Conservation (phyloP, 1,140 invertebrate species). For the Dysdera silvatica region DNA sequence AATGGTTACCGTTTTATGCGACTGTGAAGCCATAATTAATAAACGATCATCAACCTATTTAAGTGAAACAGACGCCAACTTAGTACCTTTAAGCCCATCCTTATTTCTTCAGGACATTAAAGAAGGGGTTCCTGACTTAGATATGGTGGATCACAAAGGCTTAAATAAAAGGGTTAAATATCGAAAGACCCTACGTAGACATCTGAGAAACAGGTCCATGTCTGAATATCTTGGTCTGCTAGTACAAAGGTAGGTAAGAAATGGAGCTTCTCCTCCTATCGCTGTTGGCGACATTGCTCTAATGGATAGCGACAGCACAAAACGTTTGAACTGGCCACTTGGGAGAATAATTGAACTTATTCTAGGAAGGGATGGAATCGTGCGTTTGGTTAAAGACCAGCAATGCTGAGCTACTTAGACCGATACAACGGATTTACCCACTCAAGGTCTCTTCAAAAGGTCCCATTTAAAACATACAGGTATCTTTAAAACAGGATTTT, state of each 20-base stretch:
- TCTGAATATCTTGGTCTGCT: background rate
- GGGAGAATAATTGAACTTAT: background rate
- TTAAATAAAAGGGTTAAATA: background rate
- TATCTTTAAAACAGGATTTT: too few species aligned
- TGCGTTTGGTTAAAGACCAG: background rate
- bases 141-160: background rate
- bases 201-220: background rate
- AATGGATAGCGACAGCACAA: background rate
- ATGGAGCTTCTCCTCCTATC: background rate
- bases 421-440: background rate
- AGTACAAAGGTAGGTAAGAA: background rate
- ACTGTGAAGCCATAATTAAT: constrained; percentile 27
- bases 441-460: background rate
- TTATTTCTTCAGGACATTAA: background rate
- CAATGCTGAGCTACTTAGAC: background rate
- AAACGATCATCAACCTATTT: constrained; percentile 24
- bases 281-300: constrained; percentile 1
- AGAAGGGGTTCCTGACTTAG: background rate
- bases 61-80: constrained; percentile 11
- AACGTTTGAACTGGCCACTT: background rate
- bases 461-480: too few species aligned
- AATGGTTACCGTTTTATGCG: too few species aligned
- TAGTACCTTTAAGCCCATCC: background rate
- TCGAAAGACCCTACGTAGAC: background rate
- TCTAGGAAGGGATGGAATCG: background rate